Evolutionary conservation across 1,140 invertebrate species (phyloP), one percentile per base, ranked within the genome.

Genomic region (Temnothorax curvispinosus): DNA sequence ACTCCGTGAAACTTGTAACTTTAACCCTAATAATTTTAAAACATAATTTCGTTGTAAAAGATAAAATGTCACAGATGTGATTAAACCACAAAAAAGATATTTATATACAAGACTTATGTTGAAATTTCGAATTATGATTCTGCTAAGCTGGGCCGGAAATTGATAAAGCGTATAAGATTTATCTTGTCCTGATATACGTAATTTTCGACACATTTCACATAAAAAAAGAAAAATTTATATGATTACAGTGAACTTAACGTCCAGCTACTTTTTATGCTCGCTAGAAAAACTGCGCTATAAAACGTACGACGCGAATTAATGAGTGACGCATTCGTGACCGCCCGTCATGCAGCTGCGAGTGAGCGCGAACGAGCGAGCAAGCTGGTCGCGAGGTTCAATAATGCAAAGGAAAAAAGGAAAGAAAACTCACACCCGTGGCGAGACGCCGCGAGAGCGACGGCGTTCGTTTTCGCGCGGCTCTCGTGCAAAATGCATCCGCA

Each of bases 381-480:
- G 75, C 41, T 64, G 27, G 58, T 72, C 78, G 67, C 52, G 38
- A 74, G 27, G 54, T 60, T 74, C 69, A 60, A 84, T 75, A 75
- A 74, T 60, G 80, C 69, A 50, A 56, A 60, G 41, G 35, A 74
- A 75, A 60, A 47, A 60, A 75, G 41, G 52, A 58, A 75, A 75
- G 27, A 44, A 60, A 50, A 75, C 54, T 85, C 47, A 64, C 72
- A 80, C 86, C 52, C 67, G 52, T 72, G 77, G 74, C 41, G 27
- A 85, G 75, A 85, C 88, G 84, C 84, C 85, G 80, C 86, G 58
- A 75, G 77, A 67, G 38, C 81, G 85, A 72, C 87, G 88, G 88
- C 88, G 88, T 18, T 90, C 90, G 87, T 89, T 92, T 91, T 89
- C 88, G 87, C 88, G 91, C 90, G 90, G 87, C 91, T 92, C 88